phyloP scores from a whole-genome alignment of 2,797 vertebrate genomes.

The Syngnathus acus region DNA sequence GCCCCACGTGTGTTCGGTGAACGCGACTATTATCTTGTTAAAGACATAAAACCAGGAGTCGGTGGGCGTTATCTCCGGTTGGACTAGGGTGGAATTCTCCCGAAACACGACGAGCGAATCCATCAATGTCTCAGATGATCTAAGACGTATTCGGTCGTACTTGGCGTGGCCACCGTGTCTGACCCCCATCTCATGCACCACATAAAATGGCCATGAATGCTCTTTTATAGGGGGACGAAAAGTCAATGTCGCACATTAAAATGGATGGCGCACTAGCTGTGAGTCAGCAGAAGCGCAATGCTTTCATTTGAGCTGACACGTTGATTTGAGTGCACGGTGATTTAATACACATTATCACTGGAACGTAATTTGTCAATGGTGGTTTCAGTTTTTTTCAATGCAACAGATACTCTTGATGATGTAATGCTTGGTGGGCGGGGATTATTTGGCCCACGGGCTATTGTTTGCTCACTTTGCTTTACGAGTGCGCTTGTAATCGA shows the following conservation, averaged over 20 bases:
- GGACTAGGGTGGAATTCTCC: slow-evolving; percentile 22
- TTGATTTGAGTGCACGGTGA: not conserved
- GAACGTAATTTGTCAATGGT: too few species aligned
- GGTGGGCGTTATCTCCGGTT: slow-evolving; percentile 29
- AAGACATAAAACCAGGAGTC: slow-evolving; percentile 40
- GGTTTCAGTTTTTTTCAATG: too few species aligned
- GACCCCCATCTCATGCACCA: not conserved
- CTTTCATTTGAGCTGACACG: not conserved
- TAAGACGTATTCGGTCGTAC: not conserved
- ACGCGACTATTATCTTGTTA: slow-evolving; percentile 52
- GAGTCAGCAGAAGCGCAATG: not conserved
- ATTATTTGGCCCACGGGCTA: not conserved
- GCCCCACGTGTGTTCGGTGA: slow-evolving; percentile 39
- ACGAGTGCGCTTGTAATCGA: not conserved
- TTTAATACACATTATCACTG: not conserved
- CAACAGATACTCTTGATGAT: not conserved
- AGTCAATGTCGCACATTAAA: not conserved
- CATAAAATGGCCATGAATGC: not conserved
- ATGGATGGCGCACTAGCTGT: not conserved
- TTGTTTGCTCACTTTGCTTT: not conserved
- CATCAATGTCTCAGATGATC: not conserved
- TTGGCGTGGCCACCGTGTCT: not conserved
- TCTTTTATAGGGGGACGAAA: slow-evolving; percentile 1
- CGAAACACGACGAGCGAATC: slow-evolving; percentile 25
- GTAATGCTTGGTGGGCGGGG: not conserved